Conservation (phyloP, 2,888 invertebrate species). For the Fragum whitleyi region DNA sequence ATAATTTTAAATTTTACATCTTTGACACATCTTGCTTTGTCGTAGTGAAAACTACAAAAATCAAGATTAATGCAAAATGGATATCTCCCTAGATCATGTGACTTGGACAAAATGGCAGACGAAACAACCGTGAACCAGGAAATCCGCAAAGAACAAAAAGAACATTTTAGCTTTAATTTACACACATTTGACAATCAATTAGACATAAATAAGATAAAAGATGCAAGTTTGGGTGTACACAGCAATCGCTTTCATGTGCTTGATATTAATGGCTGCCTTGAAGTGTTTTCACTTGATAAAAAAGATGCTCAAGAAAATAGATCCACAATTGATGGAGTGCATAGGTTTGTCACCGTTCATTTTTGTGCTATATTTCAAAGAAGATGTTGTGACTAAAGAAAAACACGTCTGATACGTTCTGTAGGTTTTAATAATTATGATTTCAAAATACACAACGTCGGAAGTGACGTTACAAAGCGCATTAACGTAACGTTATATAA, state of each 20-base stretch:
- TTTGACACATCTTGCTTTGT: no score
- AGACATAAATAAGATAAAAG: not conserved
- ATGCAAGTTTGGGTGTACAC: not conserved
- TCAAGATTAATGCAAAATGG: no score
- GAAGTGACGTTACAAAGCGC: no score
- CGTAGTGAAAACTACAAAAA: no score
- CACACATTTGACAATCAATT: slow-evolving; percentile 32
- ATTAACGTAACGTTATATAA: no score
- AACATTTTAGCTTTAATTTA: slow-evolving; percentile 42
- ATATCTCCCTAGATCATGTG: slow-evolving; percentile 54
- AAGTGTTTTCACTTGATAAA: not conserved
- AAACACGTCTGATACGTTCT: no score
- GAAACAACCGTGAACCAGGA: not conserved
- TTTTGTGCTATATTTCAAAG: no score
- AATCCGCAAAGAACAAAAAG: not conserved
- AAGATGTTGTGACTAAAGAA: no score
- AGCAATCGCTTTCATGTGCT: not conserved
- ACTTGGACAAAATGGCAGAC: slow-evolving; percentile 64
- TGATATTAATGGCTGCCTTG: not conserved
- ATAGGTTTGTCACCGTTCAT: slow-evolving; percentile 18
- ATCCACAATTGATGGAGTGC: slow-evolving; percentile 13
- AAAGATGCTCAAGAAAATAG: not conserved
- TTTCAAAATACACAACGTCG: no score
- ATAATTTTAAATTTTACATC: no score
- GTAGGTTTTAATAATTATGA: no score